Percentiles rank a stretch among this genome's conserved stretches.
phyloP scores from a whole-genome alignment of 2,797 vertebrate genomes.

The Cheirogaleus major region DNA sequence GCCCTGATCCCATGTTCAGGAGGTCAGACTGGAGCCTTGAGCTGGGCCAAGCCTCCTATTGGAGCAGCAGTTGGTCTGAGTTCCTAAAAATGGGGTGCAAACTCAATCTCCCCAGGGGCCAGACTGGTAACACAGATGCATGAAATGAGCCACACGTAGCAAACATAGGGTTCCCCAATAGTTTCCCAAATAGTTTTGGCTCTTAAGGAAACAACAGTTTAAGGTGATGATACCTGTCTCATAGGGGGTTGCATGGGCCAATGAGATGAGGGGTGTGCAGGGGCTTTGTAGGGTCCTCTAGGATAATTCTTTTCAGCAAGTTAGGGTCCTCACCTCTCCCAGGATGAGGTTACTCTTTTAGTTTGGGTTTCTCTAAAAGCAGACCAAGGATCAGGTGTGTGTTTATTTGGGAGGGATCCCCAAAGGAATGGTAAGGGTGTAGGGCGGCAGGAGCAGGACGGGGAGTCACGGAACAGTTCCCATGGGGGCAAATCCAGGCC shows the following conservation, averaged over 20 bases:
- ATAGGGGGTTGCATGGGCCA: rapidly evolving
- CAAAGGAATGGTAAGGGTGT: background rate
- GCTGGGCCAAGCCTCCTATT: background rate
- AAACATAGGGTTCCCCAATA: background rate
- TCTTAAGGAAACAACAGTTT: background rate
- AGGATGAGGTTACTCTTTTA: background rate
- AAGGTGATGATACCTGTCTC: background rate
- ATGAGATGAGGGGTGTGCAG: background rate
- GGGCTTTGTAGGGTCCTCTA: background rate
- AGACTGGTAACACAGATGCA: rapidly evolving
- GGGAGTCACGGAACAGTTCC: background rate
- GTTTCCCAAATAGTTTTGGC: background rate
- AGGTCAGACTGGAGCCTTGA: background rate
- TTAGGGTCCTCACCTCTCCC: background rate
- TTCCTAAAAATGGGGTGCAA: background rate
- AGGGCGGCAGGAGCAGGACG: background rate
- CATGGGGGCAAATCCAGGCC: background rate
- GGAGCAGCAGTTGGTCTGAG: background rate
- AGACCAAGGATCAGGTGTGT: too few relatives aligned
- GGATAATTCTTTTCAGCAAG: background rate
- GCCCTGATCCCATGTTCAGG: background rate
- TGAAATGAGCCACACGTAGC: background rate
- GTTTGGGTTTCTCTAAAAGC: background rate
- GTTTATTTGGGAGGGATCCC: background rate
- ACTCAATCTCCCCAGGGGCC: background rate